A percentile compares a stretch with the other conserved stretches of the same genome.
These are phyloP conservation scores for Hipposideros armiger DNA, from an alignment of 2,113 vertebrate genomes.

Conservation along the genomic window DNA sequence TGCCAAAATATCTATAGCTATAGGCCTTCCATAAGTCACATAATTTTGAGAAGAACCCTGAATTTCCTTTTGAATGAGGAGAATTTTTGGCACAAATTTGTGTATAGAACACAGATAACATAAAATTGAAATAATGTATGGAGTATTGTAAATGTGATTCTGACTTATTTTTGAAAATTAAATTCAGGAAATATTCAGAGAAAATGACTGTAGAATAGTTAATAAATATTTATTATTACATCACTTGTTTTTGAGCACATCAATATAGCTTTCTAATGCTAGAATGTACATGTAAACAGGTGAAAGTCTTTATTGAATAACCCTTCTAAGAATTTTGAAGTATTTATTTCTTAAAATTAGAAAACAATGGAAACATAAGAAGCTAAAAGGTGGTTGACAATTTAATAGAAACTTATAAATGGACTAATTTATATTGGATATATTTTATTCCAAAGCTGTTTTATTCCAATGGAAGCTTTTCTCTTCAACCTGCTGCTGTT, in stretches of 20 bases:
- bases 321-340: neutral
- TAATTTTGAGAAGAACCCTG: neutral
- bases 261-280: neutral
- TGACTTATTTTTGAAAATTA: neutral
- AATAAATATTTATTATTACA: neutral
- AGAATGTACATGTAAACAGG: neutral
- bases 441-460: constrained; percentile 44
- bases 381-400: neutral
- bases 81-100: neutral
- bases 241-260: neutral
- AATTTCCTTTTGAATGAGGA: constrained; percentile 3
- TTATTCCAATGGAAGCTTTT: constrained; percentile 12
- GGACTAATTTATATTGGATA: neutral
- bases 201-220: neutral
- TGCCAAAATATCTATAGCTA: constrained; percentile 43
- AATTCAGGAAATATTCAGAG: neutral
- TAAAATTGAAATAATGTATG: constrained; percentile 31
- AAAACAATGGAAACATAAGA: neutral
- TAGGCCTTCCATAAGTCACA: neutral
- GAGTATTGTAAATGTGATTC: neutral
- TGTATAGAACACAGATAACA: neutral
- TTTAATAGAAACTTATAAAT: constrained; percentile 18
- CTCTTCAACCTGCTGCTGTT: constrained; percentile 45
- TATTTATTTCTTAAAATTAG: neutral
- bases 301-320: neutral